Conservation (phyloP, 2,888 invertebrate species). For the Ornithoptera alexandrae region DNA sequence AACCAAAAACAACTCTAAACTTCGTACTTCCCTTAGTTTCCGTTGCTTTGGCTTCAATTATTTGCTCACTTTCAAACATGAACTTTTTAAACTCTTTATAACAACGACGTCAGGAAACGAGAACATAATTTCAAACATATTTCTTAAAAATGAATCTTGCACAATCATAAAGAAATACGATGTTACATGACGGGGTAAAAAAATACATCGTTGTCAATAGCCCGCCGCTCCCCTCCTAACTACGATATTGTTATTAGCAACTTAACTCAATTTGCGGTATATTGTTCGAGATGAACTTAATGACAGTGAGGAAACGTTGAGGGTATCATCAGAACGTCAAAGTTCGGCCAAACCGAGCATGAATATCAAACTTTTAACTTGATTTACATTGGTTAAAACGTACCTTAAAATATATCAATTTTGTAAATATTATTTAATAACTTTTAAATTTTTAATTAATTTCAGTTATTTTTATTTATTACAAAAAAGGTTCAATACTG, state of each 20-base stretch:
- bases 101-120: not conserved
- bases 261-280: slow-evolving; percentile 79
- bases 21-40: slow-evolving; percentile 37
- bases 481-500: too few relatives aligned
- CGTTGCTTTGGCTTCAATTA: slow-evolving; percentile 44
- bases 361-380: slow-evolving; percentile 37
- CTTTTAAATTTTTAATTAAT: too few relatives aligned
- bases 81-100: slow-evolving; percentile 35
- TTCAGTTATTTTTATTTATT: too few relatives aligned
- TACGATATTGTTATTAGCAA: slow-evolving; percentile 77
- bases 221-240: slow-evolving; percentile 60
- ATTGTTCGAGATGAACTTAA: slow-evolving; percentile 78
- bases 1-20: slow-evolving; percentile 28
- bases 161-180: slow-evolving; percentile 71
- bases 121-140: not conserved
- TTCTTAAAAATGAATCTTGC: slow-evolving; percentile 65
- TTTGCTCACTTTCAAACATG: slow-evolving; percentile 33
- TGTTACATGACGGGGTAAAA: slow-evolving; percentile 53
- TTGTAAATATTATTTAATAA: too few relatives aligned
- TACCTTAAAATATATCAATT: too few relatives aligned
- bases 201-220: slow-evolving; percentile 67
- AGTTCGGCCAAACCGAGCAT: slow-evolving; percentile 40
- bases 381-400: too few relatives aligned
- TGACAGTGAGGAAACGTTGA: slow-evolving; percentile 72
- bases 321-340: slow-evolving; percentile 67